phyloP scores from a whole-genome alignment of 2,888 invertebrate species.

The Meta bourneti region DNA sequence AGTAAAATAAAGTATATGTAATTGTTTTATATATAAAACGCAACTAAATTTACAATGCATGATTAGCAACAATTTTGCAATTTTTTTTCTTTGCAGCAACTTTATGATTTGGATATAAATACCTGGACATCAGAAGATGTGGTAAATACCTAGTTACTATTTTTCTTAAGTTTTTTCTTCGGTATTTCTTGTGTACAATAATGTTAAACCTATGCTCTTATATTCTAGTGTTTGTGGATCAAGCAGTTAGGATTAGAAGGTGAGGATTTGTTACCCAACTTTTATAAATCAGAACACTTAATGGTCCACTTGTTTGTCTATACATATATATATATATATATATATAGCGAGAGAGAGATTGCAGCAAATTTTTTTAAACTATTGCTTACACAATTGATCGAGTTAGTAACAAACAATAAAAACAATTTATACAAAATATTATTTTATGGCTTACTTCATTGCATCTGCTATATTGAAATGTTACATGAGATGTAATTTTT shows the following conservation, averaged over 20 bases:
- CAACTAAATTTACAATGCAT: background rate
- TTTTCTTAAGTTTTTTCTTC: constrained; percentile 5
- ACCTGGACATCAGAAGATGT: constrained; percentile 81
- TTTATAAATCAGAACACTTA: background rate
- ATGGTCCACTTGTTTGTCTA: background rate
- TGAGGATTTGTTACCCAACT: background rate
- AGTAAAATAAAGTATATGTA: background rate
- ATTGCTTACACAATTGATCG: no score
- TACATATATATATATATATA: no score
- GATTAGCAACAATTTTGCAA: background rate
- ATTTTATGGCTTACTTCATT: no score
- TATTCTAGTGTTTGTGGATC: constrained; percentile 76
- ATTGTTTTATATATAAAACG: background rate
- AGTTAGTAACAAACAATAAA: no score
- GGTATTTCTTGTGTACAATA: no score
- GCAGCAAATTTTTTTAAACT: no score
- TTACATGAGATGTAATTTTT: no score
- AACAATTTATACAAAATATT: no score
- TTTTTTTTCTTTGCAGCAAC: constrained; percentile 79
- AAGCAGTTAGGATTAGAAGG: constrained; percentile 76
- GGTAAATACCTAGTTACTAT: constrained; percentile 78
- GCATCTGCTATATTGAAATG: no score
- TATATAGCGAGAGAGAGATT: no score
- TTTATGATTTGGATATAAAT: constrained; percentile 81
- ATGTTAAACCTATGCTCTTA: constrained; percentile 22